phyloP scores from a whole-genome alignment of 1,140 invertebrate genomes.

The Drosophila parabipectinata region DNA sequence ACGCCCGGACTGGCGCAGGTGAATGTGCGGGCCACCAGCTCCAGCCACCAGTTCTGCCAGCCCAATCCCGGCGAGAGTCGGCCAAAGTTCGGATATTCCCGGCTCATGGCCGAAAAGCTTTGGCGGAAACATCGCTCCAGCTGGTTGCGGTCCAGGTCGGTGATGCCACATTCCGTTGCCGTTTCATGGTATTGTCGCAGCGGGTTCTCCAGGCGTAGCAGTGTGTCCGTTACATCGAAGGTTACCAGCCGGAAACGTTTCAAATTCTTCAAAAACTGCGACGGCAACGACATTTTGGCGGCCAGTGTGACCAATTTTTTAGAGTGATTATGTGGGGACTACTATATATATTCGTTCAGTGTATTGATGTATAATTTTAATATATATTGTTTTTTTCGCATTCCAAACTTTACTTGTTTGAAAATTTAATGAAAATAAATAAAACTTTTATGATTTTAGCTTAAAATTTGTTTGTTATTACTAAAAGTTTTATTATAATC shows the following conservation, averaged over 20 bases:
- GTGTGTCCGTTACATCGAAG: conserved; percentile 94
- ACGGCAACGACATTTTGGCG: conserved; percentile 59
- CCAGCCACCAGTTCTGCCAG: conserved; percentile 76
- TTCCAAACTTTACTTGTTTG: too few relatives aligned
- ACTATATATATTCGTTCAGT: too few relatives aligned
- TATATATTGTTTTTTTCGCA: too few relatives aligned
- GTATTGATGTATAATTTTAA: too few relatives aligned
- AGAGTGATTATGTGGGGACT: neutral
- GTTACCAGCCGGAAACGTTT: conserved; percentile 88
- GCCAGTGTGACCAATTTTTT: conserved; percentile 9
- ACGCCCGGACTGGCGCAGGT: conserved; percentile 19
- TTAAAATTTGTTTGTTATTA: too few relatives aligned
- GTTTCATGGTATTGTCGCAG: conserved; percentile 89
- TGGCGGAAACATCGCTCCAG: conserved; percentile 85
- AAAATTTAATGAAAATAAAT: too few relatives aligned
- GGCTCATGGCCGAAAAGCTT: conserved; percentile 65
- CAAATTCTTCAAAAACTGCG: conserved; percentile 67
- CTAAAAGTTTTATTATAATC: too few relatives aligned
- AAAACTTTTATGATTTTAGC: too few relatives aligned
- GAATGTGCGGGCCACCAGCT: conserved; percentile 66
- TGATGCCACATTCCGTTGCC: conserved; percentile 88
- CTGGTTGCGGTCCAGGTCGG: conserved; percentile 84
- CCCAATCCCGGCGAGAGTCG: conserved; percentile 43
- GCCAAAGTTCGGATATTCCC: conserved; percentile 69
- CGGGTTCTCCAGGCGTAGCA: conserved; percentile 88